Percentiles rank a stretch among this genome's conserved stretches.
Conservation (phyloP, 1,140 invertebrate genomes). For the Xylocopa sonorina region DNA sequence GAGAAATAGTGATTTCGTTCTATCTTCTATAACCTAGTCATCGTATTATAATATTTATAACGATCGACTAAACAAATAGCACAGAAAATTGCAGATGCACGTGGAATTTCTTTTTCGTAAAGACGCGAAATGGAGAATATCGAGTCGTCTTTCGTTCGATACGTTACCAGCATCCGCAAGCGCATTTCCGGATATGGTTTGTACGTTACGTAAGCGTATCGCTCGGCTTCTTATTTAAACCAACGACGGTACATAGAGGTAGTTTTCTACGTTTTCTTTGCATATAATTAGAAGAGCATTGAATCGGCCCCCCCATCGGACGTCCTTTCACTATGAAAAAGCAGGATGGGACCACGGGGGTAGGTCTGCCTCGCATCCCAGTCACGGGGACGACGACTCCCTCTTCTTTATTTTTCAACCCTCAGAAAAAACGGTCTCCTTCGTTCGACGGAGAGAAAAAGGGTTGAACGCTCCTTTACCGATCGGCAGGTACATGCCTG, state of each 20-base stretch:
- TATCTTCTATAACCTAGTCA: too few relatives aligned
- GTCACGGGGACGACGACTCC: constrained; percentile 47
- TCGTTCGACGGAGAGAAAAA: constrained; percentile 53
- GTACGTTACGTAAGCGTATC: constrained; percentile 59
- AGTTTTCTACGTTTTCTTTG: constrained; percentile 71
- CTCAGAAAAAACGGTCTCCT: constrained; percentile 65
- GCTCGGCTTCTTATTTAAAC: constrained; percentile 37
- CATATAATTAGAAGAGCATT: constrained; percentile 78
- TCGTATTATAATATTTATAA: too few relatives aligned
- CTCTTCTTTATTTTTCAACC: constrained; percentile 49
- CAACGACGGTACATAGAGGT: constrained; percentile 47
- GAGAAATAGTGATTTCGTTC: too few relatives aligned
- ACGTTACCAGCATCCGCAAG: constrained; percentile 27
- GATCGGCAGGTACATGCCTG: constrained; percentile 72
- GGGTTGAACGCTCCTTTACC: constrained; percentile 69
- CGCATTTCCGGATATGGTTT: constrained; percentile 48
- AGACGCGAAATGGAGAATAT: background rate
- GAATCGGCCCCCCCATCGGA: constrained; percentile 72
- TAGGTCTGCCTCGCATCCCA: constrained; percentile 62
- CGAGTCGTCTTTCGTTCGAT: constrained; percentile 17
- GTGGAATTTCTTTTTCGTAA: background rate
- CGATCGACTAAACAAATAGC: background rate
- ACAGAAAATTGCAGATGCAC: background rate
- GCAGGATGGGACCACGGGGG: constrained; percentile 69
- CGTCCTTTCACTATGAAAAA: constrained; percentile 70